Conservation (phyloP, 2,888 invertebrate species). For the Nebria salina region DNA sequence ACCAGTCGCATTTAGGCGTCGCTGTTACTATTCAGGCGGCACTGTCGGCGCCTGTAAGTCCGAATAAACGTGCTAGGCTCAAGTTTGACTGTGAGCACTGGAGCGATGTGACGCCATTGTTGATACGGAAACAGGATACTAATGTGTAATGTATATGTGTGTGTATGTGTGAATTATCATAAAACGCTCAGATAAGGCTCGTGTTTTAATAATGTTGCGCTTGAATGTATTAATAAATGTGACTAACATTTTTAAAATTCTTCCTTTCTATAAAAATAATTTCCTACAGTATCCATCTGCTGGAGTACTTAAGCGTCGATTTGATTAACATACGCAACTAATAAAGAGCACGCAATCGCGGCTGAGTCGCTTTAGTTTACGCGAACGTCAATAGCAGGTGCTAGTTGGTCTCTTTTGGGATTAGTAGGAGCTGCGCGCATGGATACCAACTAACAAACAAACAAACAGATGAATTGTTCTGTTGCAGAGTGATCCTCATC, state of each 20-base stretch:
- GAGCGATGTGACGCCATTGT: slow-evolving; percentile 34
- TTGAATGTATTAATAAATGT: not conserved
- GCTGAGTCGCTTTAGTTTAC: no score
- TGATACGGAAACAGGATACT: slow-evolving; percentile 10
- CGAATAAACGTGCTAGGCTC: not conserved
- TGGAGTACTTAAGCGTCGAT: no score
- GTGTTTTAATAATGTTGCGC: not conserved
- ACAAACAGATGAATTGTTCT: no score
- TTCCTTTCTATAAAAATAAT: not conserved
- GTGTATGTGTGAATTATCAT: no score
- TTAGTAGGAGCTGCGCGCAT: no score
- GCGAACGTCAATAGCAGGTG: no score
- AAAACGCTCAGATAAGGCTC: not conserved
- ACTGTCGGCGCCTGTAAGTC: slow-evolving; percentile 32
- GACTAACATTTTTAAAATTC: not conserved
- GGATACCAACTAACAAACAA: no score
- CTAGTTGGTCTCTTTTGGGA: no score
- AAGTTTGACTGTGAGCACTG: slow-evolving; percentile 21
- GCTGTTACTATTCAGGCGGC: slow-evolving; percentile 24
- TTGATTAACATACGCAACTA: no score
- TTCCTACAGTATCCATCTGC: not conserved
- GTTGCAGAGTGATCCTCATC: no score
- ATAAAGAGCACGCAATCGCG: no score
- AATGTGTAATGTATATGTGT: not conserved
- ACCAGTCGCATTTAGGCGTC: slow-evolving; percentile 8